Evolutionary conservation across 2,113 vertebrate species (phyloP).

Genomic region (Dryoscopus gambensis): DNA sequence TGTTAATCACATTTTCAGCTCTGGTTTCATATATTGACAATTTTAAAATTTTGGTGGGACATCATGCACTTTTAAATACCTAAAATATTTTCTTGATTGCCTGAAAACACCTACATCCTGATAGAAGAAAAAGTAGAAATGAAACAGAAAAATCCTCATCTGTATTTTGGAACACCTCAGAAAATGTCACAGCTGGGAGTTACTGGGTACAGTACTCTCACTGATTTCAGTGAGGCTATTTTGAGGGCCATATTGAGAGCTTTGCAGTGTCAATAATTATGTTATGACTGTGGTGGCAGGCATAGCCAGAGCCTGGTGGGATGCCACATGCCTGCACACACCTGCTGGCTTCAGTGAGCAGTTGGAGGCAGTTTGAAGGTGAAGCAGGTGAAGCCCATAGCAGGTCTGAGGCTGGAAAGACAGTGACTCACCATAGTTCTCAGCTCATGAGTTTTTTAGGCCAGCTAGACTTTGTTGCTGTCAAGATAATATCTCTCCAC

Average conservation of each 20-base stretch:
- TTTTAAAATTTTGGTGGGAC: not conserved
- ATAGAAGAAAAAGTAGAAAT: not conserved
- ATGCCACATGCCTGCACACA: not conserved
- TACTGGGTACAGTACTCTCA: not conserved
- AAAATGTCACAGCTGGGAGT: not conserved
- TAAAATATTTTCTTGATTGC: not conserved
- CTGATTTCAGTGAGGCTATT: not conserved
- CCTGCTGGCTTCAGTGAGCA: not conserved
- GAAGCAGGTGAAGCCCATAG: not conserved
- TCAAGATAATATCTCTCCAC: not conserved
- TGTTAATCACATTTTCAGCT: not conserved
- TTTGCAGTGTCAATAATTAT: not conserved
- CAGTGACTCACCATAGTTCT: rapidly evolving
- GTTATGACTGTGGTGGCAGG: not conserved
- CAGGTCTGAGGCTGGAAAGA: not conserved
- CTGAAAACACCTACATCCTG: not conserved
- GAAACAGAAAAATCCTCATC: not conserved
- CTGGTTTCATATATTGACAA: not conserved
- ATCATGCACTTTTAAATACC: not conserved
- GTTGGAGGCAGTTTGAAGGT: rapidly evolving
- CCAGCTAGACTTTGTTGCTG: not conserved
- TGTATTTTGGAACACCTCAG: not conserved
- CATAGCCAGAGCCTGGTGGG: not conserved
- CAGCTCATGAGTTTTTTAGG: not conserved
- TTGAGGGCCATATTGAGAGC: not conserved